phyloP scores from a whole-genome alignment of 2,888 invertebrate genomes.

The Eilema caniola region DNA sequence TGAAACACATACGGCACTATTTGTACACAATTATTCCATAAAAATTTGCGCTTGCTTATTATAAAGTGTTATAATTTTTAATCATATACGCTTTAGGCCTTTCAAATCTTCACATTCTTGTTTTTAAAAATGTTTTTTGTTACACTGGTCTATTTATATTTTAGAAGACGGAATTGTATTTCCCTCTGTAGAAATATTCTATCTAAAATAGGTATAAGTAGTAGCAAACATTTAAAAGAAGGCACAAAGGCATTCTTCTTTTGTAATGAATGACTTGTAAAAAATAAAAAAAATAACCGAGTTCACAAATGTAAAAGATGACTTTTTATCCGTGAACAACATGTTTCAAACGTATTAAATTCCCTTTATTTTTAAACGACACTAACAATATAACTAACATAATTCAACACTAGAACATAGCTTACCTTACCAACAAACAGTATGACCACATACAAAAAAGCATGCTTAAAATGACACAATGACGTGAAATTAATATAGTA shows the following conservation, averaged over 20 bases:
- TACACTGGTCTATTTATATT: not conserved
- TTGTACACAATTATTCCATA: not conserved
- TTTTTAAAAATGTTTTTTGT: not conserved
- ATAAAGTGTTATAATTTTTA: not conserved
- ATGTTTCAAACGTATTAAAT: not conserved
- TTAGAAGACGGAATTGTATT: not conserved
- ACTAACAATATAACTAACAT: constrained; percentile 1
- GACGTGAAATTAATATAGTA: constrained; percentile 1
- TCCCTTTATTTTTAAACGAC: not conserved
- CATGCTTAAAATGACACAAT: not conserved
- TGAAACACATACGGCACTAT: not conserved
- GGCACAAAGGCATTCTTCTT: not conserved
- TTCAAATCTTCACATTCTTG: not conserved
- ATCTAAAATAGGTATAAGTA: not conserved
- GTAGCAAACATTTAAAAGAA: constrained; percentile 8
- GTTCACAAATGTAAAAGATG: not conserved
- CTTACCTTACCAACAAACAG: constrained; percentile 10
- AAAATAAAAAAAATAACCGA: too few species aligned
- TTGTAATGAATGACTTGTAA: not conserved
- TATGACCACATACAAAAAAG: constrained; percentile 16
- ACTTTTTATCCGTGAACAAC: not conserved
- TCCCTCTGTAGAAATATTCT: not conserved
- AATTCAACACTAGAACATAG: constrained; percentile 6
- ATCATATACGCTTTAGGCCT: not conserved
- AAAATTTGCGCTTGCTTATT: not conserved